Conservation (phyloP, 2,888 invertebrate genomes). For the Eristalis tenax region DNA sequence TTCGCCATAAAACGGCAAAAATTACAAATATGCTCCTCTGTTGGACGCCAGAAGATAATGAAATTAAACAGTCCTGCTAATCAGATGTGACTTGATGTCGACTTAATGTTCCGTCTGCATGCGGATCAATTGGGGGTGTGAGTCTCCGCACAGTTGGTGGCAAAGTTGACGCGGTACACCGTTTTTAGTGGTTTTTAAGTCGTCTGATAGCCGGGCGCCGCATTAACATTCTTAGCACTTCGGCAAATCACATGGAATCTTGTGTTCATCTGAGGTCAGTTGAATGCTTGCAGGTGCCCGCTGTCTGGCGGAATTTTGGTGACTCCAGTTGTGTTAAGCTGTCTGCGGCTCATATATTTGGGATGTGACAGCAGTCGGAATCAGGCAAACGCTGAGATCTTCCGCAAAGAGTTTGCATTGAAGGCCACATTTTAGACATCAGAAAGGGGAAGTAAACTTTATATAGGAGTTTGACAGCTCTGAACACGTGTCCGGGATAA, state of each 20-base stretch:
- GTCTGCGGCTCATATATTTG: background rate
- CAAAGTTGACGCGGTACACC: background rate
- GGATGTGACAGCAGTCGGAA: background rate
- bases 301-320: background rate
- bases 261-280: background rate
- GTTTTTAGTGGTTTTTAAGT: background rate
- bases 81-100: background rate
- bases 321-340: background rate
- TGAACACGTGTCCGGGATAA: too few species aligned
- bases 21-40: background rate
- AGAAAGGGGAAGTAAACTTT: too few species aligned
- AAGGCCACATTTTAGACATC: too few species aligned
- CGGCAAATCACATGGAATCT: background rate
- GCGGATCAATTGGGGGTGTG: background rate
- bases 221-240: background rate
- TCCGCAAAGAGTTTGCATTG: background rate
- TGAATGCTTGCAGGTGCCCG: background rate
- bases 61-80: background rate
- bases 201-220: background rate
- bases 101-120: background rate
- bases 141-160: background rate
- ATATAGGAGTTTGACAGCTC: too few species aligned
- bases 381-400: background rate
- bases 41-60: background rate
- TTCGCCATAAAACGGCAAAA: background rate